Conservation (phyloP, 2,113 vertebrate genomes). For the Chlamydotis undulata region DNA sequence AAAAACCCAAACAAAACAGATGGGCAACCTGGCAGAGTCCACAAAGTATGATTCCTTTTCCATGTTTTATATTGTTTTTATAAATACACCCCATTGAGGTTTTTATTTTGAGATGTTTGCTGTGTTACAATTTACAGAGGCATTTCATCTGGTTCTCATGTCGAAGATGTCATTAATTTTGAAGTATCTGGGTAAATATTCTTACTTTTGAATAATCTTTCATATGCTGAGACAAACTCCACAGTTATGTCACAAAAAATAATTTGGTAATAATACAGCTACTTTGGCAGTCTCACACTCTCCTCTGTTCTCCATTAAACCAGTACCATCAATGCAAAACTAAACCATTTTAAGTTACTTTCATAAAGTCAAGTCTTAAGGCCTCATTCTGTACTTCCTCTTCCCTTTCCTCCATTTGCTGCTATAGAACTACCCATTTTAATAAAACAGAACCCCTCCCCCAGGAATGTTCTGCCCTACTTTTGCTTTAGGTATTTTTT, state of each 20-base stretch:
- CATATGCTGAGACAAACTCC: neutral
- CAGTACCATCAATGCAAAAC: neutral
- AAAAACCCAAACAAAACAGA: neutral
- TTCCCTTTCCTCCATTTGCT: neutral
- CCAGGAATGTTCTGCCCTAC: neutral
- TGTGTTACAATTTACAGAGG: neutral
- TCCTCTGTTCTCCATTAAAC: neutral
- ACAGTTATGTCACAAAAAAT: neutral
- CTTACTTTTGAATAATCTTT: neutral
- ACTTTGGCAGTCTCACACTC: neutral
- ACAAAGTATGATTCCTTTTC: neutral
- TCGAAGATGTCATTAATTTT: neutral
- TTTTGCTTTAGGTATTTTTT: neutral
- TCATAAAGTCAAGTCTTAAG: neutral
- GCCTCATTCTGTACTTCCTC: rapidly evolving
- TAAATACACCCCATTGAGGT: neutral
- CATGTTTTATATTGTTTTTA: neutral
- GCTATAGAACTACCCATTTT: neutral
- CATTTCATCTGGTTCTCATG: neutral
- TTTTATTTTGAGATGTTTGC: neutral
- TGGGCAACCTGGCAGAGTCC: neutral
- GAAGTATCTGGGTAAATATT: neutral
- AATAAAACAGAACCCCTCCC: neutral
- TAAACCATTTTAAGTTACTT: neutral
- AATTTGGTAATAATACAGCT: neutral